Evolutionary conservation across 2,888 invertebrate species (phyloP), one percentile per base, ranked within the genome.

Genomic region (Luperina nickerlii): DNA sequence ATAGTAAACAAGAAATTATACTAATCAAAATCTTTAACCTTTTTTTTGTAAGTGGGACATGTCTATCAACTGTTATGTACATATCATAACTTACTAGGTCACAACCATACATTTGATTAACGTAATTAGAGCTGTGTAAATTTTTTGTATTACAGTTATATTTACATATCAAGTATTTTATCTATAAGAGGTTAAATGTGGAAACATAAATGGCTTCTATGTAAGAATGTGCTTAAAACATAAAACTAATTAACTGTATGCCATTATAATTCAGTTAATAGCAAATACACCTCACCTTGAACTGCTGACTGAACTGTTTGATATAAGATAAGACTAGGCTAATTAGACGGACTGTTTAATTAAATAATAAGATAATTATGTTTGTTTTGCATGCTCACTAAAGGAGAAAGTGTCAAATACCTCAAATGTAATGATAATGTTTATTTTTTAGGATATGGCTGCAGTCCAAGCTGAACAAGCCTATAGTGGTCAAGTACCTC

Each of bases 381-480:
- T 81, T 71, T 81, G 57, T 74, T 74, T 74, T 85, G 13, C 51
- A 76, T 38, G 18, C 13, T 32, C 20, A 57, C 0, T 63, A 51
- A 66, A 85, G 60, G 72, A 78, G 70, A 83, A 86, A 88, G 72
- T 86, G 78, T 74, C 78, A 42, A 75, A 78, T 74, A 74, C 73
- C 42, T 72, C 38, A 75, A 72, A 48, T 51, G 45, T 60, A 75
- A 70, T 48, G n/a, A 67, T 77, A 70, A 71, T 76, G 32, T 84
- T 80, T 89, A 83, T 89, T 83, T 96, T 97, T 83, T 93, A 97
- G 97, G 97, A 97, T 92, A 95, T 97, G 94, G 97, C 97, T 72
- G 97, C 97, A 78, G 96, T 97, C 62, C 97, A 97, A 91, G 97
- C 96, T 27, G 97, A 97, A 84, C 97, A 97, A 91, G 96, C 96